Conservation (phyloP, 2,888 invertebrate species). For the Amphiduros pacificus region DNA sequence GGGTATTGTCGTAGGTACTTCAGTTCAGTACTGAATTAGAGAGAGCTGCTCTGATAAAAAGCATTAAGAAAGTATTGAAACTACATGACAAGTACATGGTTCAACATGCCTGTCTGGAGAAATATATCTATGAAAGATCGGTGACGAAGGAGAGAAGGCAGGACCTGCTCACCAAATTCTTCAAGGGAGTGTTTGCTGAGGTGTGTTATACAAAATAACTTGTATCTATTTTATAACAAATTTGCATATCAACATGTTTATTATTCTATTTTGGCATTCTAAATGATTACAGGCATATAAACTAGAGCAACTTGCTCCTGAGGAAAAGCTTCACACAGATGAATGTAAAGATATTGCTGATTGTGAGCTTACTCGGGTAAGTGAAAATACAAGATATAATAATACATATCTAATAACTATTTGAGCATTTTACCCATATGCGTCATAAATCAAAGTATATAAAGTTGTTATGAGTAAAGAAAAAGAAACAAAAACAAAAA, state of each 20-base stretch:
- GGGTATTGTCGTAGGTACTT: too few species aligned
- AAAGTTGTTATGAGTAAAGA: too few species aligned
- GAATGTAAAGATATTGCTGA: constrained; percentile 47
- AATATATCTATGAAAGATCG: constrained; percentile 36
- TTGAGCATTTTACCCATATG: too few species aligned
- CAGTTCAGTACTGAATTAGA: constrained; percentile 38
- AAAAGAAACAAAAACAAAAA: too few species aligned
- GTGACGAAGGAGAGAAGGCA: constrained; percentile 52
- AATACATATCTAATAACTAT: too few species aligned
- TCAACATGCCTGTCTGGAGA: constrained; percentile 20
- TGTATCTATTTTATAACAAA: not conserved
- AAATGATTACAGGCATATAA: constrained; percentile 6
- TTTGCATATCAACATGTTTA: not conserved
- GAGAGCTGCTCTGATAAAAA: constrained; percentile 34
- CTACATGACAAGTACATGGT: constrained; percentile 21
- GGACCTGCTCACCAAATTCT: constrained; percentile 49
- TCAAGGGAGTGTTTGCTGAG: constrained; percentile 36
- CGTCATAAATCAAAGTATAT: too few species aligned
- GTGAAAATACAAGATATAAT: too few species aligned
- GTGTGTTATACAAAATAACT: constrained; percentile 12
- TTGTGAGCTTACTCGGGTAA: constrained; percentile 50
- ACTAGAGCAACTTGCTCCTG: constrained; percentile 10
- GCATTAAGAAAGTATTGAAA: constrained; percentile 29
- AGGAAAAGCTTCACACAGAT: constrained; percentile 31
- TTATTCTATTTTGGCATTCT: not conserved